These are phyloP conservation scores for Rattus norvegicus DNA, from an alignment of 2,113 vertebrate genomes.

Conservation along the genomic window GRCr8 NC_086024.1:116461001-116461500, in stretches of 20 bases:
- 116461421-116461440: no score
- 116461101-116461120: not conserved
- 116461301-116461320: not conserved
- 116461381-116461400: no score
- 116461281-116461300: not conserved
- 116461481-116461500: no score
- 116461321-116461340: no score
- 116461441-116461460: no score
- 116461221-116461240: not conserved
- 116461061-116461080: no score
- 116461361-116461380: no score
- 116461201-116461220: conserved; percentile 29
- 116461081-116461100: not conserved
- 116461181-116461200: not conserved
- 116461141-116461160: not conserved
- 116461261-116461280: not conserved
- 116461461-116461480: no score
- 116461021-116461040: rapidly evolving
- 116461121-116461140: not conserved
- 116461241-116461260: not conserved
- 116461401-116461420: no score
- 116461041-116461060: not conserved
- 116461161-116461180: not conserved
- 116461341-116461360: no score
- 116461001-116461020: rapidly evolving